phyloP scores from a whole-genome alignment of 2,888 invertebrate genomes.

The Dynastes maya region DNA sequence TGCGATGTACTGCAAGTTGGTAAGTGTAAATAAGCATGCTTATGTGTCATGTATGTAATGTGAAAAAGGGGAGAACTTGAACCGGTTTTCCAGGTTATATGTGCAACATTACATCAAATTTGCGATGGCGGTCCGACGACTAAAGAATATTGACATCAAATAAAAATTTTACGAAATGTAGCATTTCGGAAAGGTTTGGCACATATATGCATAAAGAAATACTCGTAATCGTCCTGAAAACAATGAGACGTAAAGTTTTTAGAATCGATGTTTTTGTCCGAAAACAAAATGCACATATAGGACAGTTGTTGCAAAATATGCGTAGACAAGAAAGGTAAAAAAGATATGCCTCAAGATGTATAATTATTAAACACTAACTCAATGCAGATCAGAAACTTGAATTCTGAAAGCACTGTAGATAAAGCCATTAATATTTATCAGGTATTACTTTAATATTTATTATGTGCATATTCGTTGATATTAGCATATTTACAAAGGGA shows the following conservation, averaged over 20 bases:
- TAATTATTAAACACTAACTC: too few relatives aligned
- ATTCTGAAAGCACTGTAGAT: not conserved
- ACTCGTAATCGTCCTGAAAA: not conserved
- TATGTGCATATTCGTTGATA: conserved; percentile 17
- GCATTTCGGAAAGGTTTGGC: not conserved
- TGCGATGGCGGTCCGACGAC: conserved; percentile 55
- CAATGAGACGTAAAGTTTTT: not conserved
- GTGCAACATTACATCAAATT: conserved; percentile 55
- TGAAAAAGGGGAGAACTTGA: conserved; percentile 49
- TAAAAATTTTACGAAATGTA: conserved; percentile 12
- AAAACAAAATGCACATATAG: too few relatives aligned
- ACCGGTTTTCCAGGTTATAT: conserved; percentile 52
- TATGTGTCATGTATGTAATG: conserved; percentile 50
- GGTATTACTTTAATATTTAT: conserved; percentile 39
- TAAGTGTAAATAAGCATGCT: conserved; percentile 49
- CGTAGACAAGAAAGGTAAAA: too few relatives aligned
- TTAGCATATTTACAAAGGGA: conserved; percentile 40
- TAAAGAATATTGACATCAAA: conserved; percentile 20
- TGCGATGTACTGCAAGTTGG: conserved; percentile 33
- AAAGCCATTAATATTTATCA: conserved; percentile 37
- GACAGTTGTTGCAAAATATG: too few relatives aligned
- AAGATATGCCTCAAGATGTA: too few relatives aligned
- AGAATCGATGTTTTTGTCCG: too few relatives aligned
- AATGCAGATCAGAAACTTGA: too few relatives aligned
- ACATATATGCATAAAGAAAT: not conserved